Percentiles rank a stretch among this genome's conserved stretches.
Conservation (phyloP, 2,888 invertebrate species). For the Platyscelio sp. region DNA sequence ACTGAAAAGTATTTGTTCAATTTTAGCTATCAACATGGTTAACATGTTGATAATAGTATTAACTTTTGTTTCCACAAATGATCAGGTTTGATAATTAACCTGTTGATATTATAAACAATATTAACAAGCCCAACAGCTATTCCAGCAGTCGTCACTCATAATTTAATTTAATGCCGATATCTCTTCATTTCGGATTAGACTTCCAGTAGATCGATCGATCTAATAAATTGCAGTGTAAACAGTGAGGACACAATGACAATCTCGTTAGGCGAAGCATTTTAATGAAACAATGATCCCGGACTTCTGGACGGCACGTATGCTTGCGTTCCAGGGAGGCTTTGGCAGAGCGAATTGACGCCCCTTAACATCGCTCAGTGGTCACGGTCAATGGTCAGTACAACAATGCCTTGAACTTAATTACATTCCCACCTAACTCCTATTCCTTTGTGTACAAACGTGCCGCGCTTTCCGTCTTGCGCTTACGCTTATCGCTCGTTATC, state of each 20-base stretch:
- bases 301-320: slow-evolving; percentile 48
- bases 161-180: no score
- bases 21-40: no score
- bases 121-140: no score
- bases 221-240: slow-evolving; percentile 48
- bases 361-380: slow-evolving; percentile 75
- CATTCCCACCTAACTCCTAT: slow-evolving; percentile 76
- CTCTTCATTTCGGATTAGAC: no score
- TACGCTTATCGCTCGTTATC: slow-evolving; percentile 66
- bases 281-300: slow-evolving; percentile 65
- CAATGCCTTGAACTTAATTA: slow-evolving; percentile 80
- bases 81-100: no score
- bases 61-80: no score
- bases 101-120: no score
- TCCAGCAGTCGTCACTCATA: no score
- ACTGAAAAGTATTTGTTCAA: no score
- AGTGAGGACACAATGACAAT: slow-evolving; percentile 53
- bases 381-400: slow-evolving; percentile 79
- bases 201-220: not conserved
- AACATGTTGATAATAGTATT: no score
- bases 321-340: slow-evolving; percentile 64
- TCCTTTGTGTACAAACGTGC: slow-evolving; percentile 67
- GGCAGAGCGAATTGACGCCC: slow-evolving; percentile 75
- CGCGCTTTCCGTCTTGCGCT: slow-evolving; percentile 63
- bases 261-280: slow-evolving; percentile 53